These are phyloP conservation scores for Scrobipalpa atriplicella DNA, from an alignment of 2,888 invertebrate species.

Conservation along the genomic window DNA sequence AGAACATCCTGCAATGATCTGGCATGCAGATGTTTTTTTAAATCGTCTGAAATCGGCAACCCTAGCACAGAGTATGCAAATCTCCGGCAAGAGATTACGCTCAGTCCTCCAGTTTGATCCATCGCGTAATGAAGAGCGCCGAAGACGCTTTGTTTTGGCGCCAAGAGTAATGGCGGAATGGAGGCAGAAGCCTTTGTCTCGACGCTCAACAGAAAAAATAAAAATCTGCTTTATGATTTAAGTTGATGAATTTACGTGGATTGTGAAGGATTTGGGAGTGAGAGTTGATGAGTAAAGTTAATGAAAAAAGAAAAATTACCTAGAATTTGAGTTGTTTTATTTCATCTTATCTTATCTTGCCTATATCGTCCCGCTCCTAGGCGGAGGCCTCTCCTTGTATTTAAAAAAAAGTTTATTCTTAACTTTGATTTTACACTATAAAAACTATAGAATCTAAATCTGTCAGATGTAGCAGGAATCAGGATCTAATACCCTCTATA, in stretches of 20 bases:
- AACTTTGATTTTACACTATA: too few relatives aligned
- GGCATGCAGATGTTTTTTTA: background rate
- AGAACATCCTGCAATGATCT: too few relatives aligned
- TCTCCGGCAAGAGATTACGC: slow-evolving; percentile 49
- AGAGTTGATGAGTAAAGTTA: slow-evolving; percentile 1
- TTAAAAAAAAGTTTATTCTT: too few relatives aligned
- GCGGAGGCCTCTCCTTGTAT: too few relatives aligned
- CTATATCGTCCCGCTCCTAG: background rate
- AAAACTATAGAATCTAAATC: too few relatives aligned
- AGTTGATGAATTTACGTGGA: slow-evolving; percentile 14
- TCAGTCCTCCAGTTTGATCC: slow-evolving; percentile 53
- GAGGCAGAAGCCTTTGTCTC: slow-evolving; percentile 22
- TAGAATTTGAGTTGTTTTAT: background rate
- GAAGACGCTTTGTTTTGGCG: slow-evolving; percentile 38
- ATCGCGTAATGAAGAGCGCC: slow-evolving; percentile 62
- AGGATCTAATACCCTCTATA: too few relatives aligned
- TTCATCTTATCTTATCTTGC: background rate
- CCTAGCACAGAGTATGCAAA: slow-evolving; percentile 43
- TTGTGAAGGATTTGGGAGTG: background rate
- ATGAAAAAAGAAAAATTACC: background rate
- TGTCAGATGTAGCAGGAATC: too few relatives aligned
- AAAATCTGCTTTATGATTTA: slow-evolving; percentile 15
- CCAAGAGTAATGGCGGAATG: slow-evolving; percentile 22
- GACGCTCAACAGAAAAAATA: background rate
- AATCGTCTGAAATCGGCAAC: slow-evolving; percentile 26